These are phyloP conservation scores for Neogobius melanostomus DNA, from an alignment of 2,113 vertebrate genomes.

Conservation along the genomic window DNA sequence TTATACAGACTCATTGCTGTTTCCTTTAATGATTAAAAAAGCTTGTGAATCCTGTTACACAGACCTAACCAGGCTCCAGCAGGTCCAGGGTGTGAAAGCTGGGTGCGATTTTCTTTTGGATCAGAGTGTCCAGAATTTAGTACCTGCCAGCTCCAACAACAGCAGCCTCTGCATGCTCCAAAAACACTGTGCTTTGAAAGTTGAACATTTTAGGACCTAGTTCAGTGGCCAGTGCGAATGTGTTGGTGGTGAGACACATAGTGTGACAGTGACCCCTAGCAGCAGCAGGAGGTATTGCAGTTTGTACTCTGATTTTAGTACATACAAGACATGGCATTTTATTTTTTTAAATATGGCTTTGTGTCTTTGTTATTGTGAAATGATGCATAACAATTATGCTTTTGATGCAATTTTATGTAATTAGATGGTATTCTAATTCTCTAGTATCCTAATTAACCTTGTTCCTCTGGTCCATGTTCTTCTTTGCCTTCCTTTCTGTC, in stretches of 20 bases:
- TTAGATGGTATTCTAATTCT: too few species aligned
- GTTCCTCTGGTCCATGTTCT: too few species aligned
- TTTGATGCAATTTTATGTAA: too few species aligned
- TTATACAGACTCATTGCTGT: too few species aligned
- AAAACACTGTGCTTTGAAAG: conserved; percentile 27
- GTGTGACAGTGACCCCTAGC: conserved; percentile 43
- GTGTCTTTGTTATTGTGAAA: too few species aligned
- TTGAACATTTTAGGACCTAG: conserved; percentile 8
- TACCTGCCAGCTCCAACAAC: not conserved
- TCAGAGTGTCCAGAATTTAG: conserved; percentile 18
- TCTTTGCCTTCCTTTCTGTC: too few species aligned
- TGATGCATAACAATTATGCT: too few species aligned
- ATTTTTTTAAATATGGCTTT: too few species aligned
- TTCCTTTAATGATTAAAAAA: too few species aligned
- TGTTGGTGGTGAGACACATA: not conserved
- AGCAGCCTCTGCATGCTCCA: conserved; percentile 15
- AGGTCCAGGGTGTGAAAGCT: not conserved
- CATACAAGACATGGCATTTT: too few species aligned
- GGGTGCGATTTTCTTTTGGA: conserved; percentile 21
- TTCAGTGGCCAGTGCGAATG: not conserved
- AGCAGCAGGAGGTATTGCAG: conserved; percentile 30
- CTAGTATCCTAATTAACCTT: too few species aligned
- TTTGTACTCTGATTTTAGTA: not conserved
- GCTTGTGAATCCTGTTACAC: conserved; percentile 1
- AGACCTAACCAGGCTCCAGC: not conserved